Evolutionary conservation across 1,140 invertebrate genomes (phyloP).

Genomic region (Teleopsis dalmanni): DNA sequence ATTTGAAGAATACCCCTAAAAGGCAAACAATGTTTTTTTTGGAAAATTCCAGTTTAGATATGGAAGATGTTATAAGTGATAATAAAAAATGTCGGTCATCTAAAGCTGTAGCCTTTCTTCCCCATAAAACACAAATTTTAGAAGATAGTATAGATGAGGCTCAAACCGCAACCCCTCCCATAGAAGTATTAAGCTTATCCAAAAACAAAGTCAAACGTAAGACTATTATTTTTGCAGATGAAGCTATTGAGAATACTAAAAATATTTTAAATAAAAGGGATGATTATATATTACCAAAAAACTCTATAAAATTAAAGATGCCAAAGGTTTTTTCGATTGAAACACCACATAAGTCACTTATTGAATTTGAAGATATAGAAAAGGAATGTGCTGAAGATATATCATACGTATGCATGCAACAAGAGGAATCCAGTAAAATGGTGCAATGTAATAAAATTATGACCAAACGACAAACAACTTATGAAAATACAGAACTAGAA

Average conservation of each 20-base stretch:
- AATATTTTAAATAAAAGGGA: background rate
- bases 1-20: too few species aligned
- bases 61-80: too few species aligned
- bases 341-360: slow-evolving; percentile 5
- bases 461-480: background rate
- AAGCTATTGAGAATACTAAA: background rate
- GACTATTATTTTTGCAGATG: background rate
- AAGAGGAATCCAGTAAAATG: background rate
- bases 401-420: background rate
- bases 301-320: background rate
- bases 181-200: background rate
- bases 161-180: too few species aligned
- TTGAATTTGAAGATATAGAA: slow-evolving; percentile 9
- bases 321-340: background rate
- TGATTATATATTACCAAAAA: background rate
- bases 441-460: background rate
- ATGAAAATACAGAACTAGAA: background rate
- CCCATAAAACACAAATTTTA: too few species aligned
- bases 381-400: background rate
- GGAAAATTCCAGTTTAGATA: too few species aligned
- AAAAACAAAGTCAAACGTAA: background rate
- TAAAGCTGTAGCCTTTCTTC: too few species aligned
- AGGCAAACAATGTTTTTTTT: too few species aligned
- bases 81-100: too few species aligned
- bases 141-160: too few species aligned